These are phyloP conservation scores for Mastomys coucha DNA, from an alignment of 2,113 vertebrate species.

Conservation along the genomic window DNA sequence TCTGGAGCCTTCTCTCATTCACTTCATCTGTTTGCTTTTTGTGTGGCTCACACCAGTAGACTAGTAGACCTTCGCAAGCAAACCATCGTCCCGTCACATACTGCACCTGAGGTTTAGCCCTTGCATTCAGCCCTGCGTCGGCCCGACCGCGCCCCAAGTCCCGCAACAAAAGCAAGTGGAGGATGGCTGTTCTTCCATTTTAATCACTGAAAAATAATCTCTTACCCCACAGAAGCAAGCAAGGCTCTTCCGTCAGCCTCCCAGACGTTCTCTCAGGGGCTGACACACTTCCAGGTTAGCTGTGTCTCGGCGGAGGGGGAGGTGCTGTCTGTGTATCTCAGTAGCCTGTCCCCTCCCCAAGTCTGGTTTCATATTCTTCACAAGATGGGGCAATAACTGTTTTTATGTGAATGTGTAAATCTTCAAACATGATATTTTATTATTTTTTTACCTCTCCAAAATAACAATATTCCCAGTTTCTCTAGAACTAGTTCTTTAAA, in stretches of 20 bases:
- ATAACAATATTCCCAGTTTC: not conserved
- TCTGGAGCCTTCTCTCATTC: not conserved
- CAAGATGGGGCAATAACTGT: not conserved
- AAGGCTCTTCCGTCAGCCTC: not conserved
- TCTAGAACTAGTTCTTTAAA: conserved; percentile 39
- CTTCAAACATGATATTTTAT: not conserved
- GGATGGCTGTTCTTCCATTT: not conserved
- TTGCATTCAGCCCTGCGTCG: too few species aligned
- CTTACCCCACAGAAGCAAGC: not conserved
- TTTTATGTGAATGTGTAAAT: not conserved
- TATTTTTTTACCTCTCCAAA: conserved; percentile 29
- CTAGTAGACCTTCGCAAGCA: not conserved
- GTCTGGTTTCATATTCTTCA: not conserved
- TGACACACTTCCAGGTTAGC: conserved; percentile 52
- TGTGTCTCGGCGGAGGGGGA: not conserved
- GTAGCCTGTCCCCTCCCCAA: not conserved
- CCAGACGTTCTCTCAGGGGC: conserved; percentile 38
- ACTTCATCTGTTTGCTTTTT: not conserved
- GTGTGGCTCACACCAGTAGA: not conserved
- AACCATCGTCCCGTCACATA: not conserved
- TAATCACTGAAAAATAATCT: not conserved
- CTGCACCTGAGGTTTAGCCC: not conserved
- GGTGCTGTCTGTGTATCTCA: not conserved
- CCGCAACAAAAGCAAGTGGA: not conserved
- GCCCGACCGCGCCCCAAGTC: not conserved